Percentiles rank a stretch among this genome's conserved stretches.
Conservation (phyloP, 1,140 invertebrate genomes). For the Trissolcus basalis region DNA sequence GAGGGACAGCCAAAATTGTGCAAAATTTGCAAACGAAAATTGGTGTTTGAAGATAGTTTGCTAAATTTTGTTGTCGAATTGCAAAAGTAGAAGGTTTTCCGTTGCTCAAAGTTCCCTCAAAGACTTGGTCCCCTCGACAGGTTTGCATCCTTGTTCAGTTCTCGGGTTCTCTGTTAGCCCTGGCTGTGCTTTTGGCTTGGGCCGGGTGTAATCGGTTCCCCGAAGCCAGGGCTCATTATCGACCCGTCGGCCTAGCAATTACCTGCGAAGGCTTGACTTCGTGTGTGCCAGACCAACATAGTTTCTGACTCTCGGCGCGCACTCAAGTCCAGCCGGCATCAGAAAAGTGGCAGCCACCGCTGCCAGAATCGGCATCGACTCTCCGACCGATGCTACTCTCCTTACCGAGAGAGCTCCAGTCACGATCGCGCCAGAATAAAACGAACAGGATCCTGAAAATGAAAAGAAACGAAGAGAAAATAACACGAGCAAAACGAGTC, state of each 20-base stretch:
- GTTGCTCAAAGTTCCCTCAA: conserved; percentile 39
- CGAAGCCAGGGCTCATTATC: conserved; percentile 77
- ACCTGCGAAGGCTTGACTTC: conserved; percentile 70
- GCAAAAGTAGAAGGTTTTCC: conserved; percentile 37
- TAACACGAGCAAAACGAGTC: conserved; percentile 3
- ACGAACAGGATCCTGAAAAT: conserved; percentile 23
- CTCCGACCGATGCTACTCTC: conserved; percentile 38
- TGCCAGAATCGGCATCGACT: conserved; percentile 43
- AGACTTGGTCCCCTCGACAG: conserved; percentile 29
- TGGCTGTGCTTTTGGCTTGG: conserved; percentile 72
- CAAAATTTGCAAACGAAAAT: not conserved
- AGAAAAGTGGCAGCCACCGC: conserved; percentile 48
- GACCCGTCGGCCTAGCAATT: conserved; percentile 77
- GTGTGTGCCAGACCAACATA: conserved; percentile 62
- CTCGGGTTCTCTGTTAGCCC: conserved; percentile 42
- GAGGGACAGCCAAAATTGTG: too few species aligned
- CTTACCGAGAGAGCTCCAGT: conserved; percentile 33
- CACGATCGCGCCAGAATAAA: conserved; percentile 42
- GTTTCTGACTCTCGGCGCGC: conserved; percentile 49
- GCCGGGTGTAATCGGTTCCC: conserved; percentile 76
- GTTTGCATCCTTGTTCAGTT: conserved; percentile 12
- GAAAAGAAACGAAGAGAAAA: conserved; percentile 18
- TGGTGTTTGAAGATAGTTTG: not conserved
- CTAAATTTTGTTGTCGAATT: conserved; percentile 1
- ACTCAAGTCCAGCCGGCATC: conserved; percentile 38